Base-by-base conservation (phyloP, 2,888 invertebrate genomes). In the Caradrina clavipalpis region DNA sequence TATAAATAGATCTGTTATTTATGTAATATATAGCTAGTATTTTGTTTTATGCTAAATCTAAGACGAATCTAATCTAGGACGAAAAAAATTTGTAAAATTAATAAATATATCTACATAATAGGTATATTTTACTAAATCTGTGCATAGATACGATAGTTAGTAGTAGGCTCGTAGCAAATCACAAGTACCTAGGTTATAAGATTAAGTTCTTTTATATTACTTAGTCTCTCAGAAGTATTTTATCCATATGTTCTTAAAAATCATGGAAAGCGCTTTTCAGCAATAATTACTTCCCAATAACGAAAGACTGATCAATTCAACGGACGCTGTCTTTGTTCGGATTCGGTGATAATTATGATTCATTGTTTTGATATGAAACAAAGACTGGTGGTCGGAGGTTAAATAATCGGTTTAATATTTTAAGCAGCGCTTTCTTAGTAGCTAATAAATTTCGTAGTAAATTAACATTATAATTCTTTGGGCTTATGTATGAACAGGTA, bases 341-440 rank as follows among this genome's bases (percentile, higher is more conserved):
- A 60, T 42, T 70, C 55, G 26, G 47, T 31, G 55, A 51, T 77
- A 49, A 70, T 70, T 77, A 31, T 61, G 71, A 70, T 73, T 70
- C 77, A 77, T 73, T 73, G 56, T 77, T 70, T 77, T 61, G 31
- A 45, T 54, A 49, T 70, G 22, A 70, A 45, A 73, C 73, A 73
- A 73, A 77, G 61, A 53, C 42, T 31, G 2, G 56, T 70, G 51
- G 51, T 70, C 11, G 26, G 49, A 50, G 42, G 19, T 70, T 77
- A 61, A 19, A 31, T 53, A 45, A 51, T 55, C 31, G 7, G 15
- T 13, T 47, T 21, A 17, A n/a, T 7, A 73, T 31, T 31, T 72
- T 13, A 21, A 5, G 49, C 45, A 35, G n/a, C 10, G 26, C 13
- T 31, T 59, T 49, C 19, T 26, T n/a, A 10, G 11, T 5, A 45